Base-by-base conservation (phyloP, 2,113 vertebrate genomes). In the Parotia lawesii region DNA sequence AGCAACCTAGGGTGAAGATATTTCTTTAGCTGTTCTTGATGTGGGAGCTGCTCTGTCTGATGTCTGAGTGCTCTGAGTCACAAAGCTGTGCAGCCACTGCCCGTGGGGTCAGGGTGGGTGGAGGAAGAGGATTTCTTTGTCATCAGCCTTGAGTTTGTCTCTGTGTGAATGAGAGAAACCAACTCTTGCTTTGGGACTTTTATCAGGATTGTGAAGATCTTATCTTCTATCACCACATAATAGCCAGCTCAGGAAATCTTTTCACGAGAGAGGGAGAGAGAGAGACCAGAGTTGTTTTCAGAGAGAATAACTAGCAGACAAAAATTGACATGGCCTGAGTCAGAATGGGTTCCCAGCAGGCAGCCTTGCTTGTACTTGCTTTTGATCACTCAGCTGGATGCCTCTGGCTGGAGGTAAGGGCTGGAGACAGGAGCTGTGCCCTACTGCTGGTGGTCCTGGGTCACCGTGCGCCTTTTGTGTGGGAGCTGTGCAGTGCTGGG, bases 321-420 rank as follows among this genome's bases (percentile, higher is more conserved):
- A 76, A 93, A 91, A 69, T 54, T 91, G 65, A 76, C 51, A 51
- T 2, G 37, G 67, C 69, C 66, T 94, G 95, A 95, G 94, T 95
- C 95, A 95, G 87, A 94, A 42, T 0, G 1, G 67, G 42, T 76
- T 95, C 94, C 83, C 70, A 84, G 78, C 74, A 91, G 86, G 79
- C 86, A 91, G 40, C 76, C 67, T 76, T 87, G 94, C 87, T 89
- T 75, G 38, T 92, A 82, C 89, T 94, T 93, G 92, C 70, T 96
- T 93, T 91, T 88, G 48, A 94, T 95, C 91, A 40, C 83, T 91
- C 81, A 94, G 5, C 72, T 79, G 71, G 77, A 78, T 9, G n/a
- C 53, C 77, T 85, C 79, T 92, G 87, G 77, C 61, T 87, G 83
- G 64, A 92, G 80, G 57, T 78, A 71, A 92, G 56, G 69, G 69